Percentiles rank a stretch among this genome's conserved stretches.
Evolutionary conservation across 2,888 invertebrate genomes (phyloP).

Genomic region (Himalopsyche tibetana): DNA sequence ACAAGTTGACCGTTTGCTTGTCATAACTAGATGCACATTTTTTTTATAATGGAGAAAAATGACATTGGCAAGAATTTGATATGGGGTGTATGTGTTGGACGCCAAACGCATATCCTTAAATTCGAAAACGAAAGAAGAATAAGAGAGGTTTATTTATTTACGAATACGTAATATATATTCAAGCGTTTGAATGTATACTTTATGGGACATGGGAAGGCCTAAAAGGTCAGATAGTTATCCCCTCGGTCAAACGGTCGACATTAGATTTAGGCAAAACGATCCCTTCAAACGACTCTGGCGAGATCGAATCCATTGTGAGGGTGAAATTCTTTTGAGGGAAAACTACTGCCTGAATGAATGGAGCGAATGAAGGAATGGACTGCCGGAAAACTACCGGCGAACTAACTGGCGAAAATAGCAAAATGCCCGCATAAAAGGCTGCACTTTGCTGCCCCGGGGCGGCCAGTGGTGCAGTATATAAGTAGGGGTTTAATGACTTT

Average conservation of each 20-base stretch:
- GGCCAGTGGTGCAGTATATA: background rate
- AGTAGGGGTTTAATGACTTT: too few relatives aligned
- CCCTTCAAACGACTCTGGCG: conserved; percentile 5
- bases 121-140: too few relatives aligned
- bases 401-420: conserved; percentile 19
- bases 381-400: background rate
- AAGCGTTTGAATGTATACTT: background rate
- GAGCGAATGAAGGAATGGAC: conserved; percentile 4
- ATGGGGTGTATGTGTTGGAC: too few relatives aligned
- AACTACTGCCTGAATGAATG: conserved; percentile 31
- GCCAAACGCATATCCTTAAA: too few relatives aligned
- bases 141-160: too few relatives aligned
- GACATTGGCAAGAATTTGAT: too few relatives aligned
- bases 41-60: too few relatives aligned
- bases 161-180: background rate
- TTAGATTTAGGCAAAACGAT: conserved; percentile 41
- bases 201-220: background rate
- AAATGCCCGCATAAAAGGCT: conserved; percentile 10
- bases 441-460: conserved; percentile 4
- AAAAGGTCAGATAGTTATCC: conserved; percentile 27
- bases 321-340: conserved; percentile 15
- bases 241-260: conserved; percentile 24
- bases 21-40: too few relatives aligned
- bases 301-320: conserved; percentile 36
- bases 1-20: too few relatives aligned